phyloP scores from a whole-genome alignment of 2,113 vertebrate species.

The Donacobius atricapilla region DNA sequence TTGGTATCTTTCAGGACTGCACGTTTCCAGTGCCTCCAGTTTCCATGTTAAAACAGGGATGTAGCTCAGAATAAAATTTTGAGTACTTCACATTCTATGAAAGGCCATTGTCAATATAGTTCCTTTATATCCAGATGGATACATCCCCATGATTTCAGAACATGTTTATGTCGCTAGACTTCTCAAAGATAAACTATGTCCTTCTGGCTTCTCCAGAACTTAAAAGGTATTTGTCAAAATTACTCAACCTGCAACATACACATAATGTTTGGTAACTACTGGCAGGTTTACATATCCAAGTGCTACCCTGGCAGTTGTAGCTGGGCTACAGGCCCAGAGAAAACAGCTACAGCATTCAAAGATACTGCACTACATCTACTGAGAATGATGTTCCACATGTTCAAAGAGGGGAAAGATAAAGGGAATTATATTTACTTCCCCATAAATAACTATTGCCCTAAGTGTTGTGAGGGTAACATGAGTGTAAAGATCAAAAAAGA shows the following conservation, averaged over 20 bases:
- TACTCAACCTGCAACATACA: neutral
- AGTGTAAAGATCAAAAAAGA: neutral
- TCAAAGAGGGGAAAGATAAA: neutral
- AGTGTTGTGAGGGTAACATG: neutral
- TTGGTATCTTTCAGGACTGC: neutral
- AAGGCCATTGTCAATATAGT: neutral
- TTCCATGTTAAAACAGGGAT: neutral
- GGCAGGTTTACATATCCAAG: neutral
- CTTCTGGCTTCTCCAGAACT: neutral
- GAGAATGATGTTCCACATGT: neutral
- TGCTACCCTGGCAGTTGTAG: neutral
- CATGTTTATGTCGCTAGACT: neutral
- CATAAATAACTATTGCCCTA: neutral
- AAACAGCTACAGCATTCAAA: neutral
- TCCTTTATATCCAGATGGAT: neutral
- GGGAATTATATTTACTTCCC: neutral
- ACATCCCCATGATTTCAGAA: neutral
- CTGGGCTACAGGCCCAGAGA: neutral
- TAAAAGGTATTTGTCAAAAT: neutral
- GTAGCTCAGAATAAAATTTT: neutral
- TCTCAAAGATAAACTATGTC: neutral
- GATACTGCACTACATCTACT: neutral
- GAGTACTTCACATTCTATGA: rapidly evolving
- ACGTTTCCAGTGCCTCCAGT: neutral
- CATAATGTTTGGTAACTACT: neutral